Base-by-base conservation (phyloP, 2,113 vertebrate species). In the Chaenocephalus aceratus region DNA sequence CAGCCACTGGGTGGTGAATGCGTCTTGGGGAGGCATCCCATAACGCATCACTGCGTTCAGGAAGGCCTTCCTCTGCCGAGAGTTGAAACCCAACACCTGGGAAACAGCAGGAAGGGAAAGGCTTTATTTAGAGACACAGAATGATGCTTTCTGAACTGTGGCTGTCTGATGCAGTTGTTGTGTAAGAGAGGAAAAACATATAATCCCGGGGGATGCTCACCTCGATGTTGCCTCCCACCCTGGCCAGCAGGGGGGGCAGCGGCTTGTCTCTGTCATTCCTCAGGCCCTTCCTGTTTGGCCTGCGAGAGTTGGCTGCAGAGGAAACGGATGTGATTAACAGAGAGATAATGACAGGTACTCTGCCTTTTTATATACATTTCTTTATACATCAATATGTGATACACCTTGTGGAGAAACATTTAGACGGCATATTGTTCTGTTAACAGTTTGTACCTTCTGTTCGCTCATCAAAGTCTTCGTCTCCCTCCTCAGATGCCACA, bases 11-110 rank as follows among this genome's bases (percentile, higher is more conserved):
- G 97, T 98, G 75, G 97, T 98, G 88, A 99, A 99, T 78, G 97
- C 98, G 69, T 99, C 98, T 86, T 99, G 98, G 1, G 98, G 98
- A 0, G 98, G 98, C 98, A 99, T 99, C 76, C 98, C 98, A n/a
- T 99, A 99, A 79, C 98, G 97, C 97, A 99, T 98, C 88, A 99
- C 98, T 4, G 97, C 98, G n/a, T 99, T 99, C 83, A 99, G 95
- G 95, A 99, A 99, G 30, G 98, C 98, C 92, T 99, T 99, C 86
- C 98, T 93, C 91, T 99, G 98, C 11, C 98, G 96, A 73, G 97
- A 97, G 41, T 99, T 99, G 93, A 99, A 99, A 62, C 98, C 98
- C 93, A 99, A 88, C 56, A 99, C 98, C 98, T 99, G 87, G 13
- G 71, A 15, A 60, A 0, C 60, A 9, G 41, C 16, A 1, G 23